Conservation (phyloP, 2,888 invertebrate genomes). For the Pristionchus entomophagus region DNA sequence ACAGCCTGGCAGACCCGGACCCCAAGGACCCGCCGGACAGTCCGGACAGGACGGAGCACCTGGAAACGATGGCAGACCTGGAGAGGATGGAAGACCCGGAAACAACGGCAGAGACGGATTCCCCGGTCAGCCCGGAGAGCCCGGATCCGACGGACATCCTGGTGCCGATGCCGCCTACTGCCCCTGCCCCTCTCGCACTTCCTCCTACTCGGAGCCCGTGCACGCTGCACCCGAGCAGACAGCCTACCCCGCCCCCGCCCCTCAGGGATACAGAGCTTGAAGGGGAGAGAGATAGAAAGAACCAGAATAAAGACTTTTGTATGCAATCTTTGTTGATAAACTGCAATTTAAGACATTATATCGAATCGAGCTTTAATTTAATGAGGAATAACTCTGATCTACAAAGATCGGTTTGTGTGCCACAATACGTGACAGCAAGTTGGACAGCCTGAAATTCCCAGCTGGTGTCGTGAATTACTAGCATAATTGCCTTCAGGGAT, state of each 20-base stretch:
- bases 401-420: too few relatives aligned
- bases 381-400: too few relatives aligned
- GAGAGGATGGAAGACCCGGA: slow-evolving; percentile 47
- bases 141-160: slow-evolving; percentile 46
- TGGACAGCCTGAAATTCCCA: too few relatives aligned
- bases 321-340: too few relatives aligned
- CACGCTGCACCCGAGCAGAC: neutral
- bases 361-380: too few relatives aligned
- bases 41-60: slow-evolving; percentile 30
- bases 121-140: slow-evolving; percentile 45
- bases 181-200: slow-evolving; percentile 44
- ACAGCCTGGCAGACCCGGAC: slow-evolving; percentile 42
- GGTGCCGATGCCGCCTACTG: slow-evolving; percentile 47
- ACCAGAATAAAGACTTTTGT: too few relatives aligned
- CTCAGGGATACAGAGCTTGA: slow-evolving; percentile 33
- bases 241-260: neutral
- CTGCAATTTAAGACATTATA: too few relatives aligned
- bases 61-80: slow-evolving; percentile 40
- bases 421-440: too few relatives aligned
- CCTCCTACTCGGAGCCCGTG: slow-evolving; percentile 32
- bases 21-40: slow-evolving; percentile 46
- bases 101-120: slow-evolving; percentile 28
- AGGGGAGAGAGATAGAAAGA: too few relatives aligned
- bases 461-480: too few relatives aligned
- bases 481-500: too few relatives aligned